These are phyloP conservation scores for Nipponia nippon DNA, from an alignment of 2,113 vertebrate genomes.

Conservation along the genomic window DNA sequence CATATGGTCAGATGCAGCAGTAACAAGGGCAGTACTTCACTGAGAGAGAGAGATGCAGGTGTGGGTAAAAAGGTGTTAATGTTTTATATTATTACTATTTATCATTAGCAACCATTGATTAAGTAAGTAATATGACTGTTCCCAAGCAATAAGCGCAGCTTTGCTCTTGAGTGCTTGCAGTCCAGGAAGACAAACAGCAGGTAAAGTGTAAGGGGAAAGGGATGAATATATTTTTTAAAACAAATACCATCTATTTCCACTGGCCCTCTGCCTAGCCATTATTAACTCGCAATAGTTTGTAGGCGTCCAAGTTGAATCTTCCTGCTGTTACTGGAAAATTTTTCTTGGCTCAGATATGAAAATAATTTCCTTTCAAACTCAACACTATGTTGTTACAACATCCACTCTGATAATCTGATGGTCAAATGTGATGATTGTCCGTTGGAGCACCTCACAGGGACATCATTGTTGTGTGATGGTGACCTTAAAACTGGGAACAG, in stretches of 20 bases:
- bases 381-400: conserved; percentile 14
- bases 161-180: not conserved
- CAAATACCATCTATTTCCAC: not conserved
- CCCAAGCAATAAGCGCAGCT: not conserved
- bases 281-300: not conserved
- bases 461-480: not conserved
- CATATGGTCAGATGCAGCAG: not conserved
- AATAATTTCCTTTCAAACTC: conserved; percentile 44
- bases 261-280: conserved; percentile 15
- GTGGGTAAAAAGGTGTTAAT: not conserved
- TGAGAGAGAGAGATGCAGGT: not conserved
- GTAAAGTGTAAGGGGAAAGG: not conserved
- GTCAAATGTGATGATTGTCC: not conserved
- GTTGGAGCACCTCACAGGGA: not conserved
- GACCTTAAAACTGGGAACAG: conserved; percentile 25
- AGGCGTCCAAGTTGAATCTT: conserved; percentile 15
- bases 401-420: conserved; percentile 14
- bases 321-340: conserved; percentile 34
- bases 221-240: not conserved
- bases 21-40: not conserved
- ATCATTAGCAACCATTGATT: not conserved
- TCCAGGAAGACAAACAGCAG: not conserved
- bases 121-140: not conserved
- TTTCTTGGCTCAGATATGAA: conserved; percentile 28
- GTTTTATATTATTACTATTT: not conserved